These are phyloP conservation scores for Quadriops clusia DNA, from an alignment of 2,888 invertebrate species.

Conservation along the genomic window DNA sequence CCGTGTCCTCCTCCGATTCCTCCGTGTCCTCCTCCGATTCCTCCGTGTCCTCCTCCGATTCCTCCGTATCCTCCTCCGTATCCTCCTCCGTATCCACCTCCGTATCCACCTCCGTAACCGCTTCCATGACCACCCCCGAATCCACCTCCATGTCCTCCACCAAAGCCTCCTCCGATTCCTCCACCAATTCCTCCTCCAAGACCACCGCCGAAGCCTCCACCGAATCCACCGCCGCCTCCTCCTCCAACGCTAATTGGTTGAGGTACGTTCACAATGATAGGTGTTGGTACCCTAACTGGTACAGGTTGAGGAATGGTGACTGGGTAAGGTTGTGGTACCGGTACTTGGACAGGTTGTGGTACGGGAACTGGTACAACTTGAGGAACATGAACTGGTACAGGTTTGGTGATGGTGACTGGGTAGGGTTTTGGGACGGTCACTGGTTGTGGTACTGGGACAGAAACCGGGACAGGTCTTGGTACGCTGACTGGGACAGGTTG, in stretches of 20 bases:
- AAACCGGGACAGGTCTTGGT: constrained; percentile 19
- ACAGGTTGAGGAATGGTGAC: constrained; percentile 24
- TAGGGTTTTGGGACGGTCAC: constrained; percentile 29
- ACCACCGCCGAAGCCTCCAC: constrained; percentile 4
- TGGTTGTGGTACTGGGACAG: constrained; percentile 19
- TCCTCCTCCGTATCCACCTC: constrained; percentile 14
- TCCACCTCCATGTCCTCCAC: constrained; percentile 5
- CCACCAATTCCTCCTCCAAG: constrained; percentile 11
- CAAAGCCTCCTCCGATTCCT: constrained; percentile 10
- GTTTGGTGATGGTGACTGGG: constrained; percentile 22
- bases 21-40: constrained; percentile 3
- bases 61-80: constrained; percentile 15
- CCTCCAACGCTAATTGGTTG: constrained; percentile 17
- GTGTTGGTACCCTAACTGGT: constrained; percentile 24
- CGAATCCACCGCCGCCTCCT: constrained; percentile 9
- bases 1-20: constrained; percentile 4
- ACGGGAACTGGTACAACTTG: constrained; percentile 19
- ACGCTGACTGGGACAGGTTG: constrained; percentile 21
- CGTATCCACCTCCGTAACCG: constrained; percentile 11
- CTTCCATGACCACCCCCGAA: constrained; percentile 8
- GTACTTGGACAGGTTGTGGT: constrained; percentile 23
- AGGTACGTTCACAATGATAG: constrained; percentile 19
- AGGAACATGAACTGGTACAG: constrained; percentile 23
- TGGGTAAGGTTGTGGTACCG: constrained; percentile 29
- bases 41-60: constrained; percentile 12